Evolutionary conservation across 2,888 invertebrate genomes (phyloP).

Genomic region (Acrobasis repandana): DNA sequence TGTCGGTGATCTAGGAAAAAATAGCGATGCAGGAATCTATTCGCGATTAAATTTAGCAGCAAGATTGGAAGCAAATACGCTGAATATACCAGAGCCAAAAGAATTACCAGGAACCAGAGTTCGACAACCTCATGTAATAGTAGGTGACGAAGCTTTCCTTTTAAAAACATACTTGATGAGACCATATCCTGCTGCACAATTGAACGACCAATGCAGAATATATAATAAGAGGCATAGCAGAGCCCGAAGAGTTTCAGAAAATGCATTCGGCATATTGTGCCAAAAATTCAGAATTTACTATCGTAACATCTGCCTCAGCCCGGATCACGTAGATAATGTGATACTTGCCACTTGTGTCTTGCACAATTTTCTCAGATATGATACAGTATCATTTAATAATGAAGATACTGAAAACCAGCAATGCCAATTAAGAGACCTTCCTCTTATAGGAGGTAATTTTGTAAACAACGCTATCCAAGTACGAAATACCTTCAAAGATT

Average conservation of each 20-base stretch:
- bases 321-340: conserved; percentile 10
- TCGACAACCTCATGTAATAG: conserved; percentile 6
- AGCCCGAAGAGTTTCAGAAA: conserved; percentile 3
- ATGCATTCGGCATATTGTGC: conserved; percentile 16
- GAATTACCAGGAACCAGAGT: conserved; percentile 15
- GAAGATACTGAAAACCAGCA: neutral
- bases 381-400: conserved; percentile 8
- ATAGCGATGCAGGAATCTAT: conserved; percentile 5
- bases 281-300: conserved; percentile 10
- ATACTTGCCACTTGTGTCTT: conserved; percentile 12
- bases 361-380: conserved; percentile 17
- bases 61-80: no score
- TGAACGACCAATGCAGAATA: neutral
- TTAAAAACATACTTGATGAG: conserved; percentile 9
- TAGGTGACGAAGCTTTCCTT: conserved; percentile 13
- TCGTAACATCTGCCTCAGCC: neutral
- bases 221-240: neutral
- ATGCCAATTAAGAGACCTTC: conserved; percentile 8
- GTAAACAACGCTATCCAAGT: conserved; percentile 7
- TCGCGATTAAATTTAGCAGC: no score
- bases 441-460: conserved; percentile 14
- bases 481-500: conserved; percentile 10
- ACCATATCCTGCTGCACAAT: conserved; percentile 2
- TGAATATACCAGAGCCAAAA: conserved; percentile 11
- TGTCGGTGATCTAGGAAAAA: conserved; percentile 2